Conservation (phyloP, 2,888 invertebrate genomes). For the Melanchra persicariae region DNA sequence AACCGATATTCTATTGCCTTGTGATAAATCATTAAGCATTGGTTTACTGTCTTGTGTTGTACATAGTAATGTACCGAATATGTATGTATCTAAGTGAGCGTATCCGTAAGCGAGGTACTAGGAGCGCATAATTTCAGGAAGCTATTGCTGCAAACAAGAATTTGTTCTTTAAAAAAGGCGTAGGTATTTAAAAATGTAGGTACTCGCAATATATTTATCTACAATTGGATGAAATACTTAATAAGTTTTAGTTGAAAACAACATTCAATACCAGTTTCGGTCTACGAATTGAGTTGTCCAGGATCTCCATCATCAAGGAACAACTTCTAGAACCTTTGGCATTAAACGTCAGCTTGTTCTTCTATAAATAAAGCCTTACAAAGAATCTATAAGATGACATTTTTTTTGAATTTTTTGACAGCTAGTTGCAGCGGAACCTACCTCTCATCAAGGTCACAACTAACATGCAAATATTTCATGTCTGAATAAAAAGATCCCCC, state of each 20-base stretch:
- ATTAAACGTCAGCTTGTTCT: too few species aligned
- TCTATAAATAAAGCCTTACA: too few species aligned
- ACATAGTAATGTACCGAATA: too few species aligned
- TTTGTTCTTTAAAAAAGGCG: conserved; percentile 12
- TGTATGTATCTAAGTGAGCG: conserved; percentile 3
- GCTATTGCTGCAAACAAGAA: conserved; percentile 26
- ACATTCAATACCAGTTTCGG: not conserved
- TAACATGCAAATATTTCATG: not conserved
- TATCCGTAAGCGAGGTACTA: conserved; percentile 34
- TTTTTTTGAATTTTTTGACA: too few species aligned
- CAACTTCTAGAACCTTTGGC: too few species aligned
- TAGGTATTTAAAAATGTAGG: not conserved
- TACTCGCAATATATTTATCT: not conserved
- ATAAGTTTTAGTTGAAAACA: not conserved
- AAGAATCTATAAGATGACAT: too few species aligned
- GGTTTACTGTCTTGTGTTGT: not conserved
- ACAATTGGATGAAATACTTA: not conserved
- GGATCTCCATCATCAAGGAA: not conserved
- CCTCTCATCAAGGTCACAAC: not conserved
- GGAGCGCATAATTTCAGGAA: conserved; percentile 39
- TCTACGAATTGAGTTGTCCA: not conserved
- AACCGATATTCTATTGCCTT: conserved; percentile 33
- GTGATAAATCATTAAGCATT: conserved; percentile 34
- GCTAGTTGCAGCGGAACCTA: too few species aligned
- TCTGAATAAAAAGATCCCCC: not conserved